Base-by-base conservation (phyloP, 2,888 invertebrate species). In the Caenorhabditis sp. region DNA sequence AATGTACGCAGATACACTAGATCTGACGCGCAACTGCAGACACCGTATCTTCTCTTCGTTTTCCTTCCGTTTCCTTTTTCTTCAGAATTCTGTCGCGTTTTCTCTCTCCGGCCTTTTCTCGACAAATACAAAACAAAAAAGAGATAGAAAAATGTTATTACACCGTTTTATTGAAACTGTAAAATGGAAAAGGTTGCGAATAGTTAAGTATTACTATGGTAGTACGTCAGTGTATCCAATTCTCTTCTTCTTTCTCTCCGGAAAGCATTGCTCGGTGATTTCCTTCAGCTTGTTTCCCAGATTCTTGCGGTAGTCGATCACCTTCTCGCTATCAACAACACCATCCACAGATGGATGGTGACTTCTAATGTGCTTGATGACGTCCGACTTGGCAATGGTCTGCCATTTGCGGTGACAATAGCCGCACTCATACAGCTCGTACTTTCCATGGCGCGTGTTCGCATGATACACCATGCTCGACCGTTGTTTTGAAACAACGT, bases 341-440 rank as follows among this genome's bases (percentile, higher is more conserved):
- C 65, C 76, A 26, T 70, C 67, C 3, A 53, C 20, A 0, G n/a
- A n/a, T 15, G 65, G 65, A 20, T 76, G 81, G 47, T 86, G 86
- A 20, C 69, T 80, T 67, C 77, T 82, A 0, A 87, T 77, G 56
- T 87, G 87, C 60, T 85, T 87, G 28, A 84, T 44, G 13, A 87
- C 85, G 44, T 87, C 87, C 3, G 83, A 83, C n/a, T 83, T 83
- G 5, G 87, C 87, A 9, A 87, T 87, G 4, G 87, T 87, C 51
- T 84, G 76, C 85, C 85, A 87, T n/a, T 67, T 83, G 64, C 84
- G 82, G 20, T 78, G 56, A 65, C 87, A 87, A 13, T 64, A 64
- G 32, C 71, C 65, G 44, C 87, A 87, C 55, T 83, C 69, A 60
- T 82, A 86, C 13, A 86, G 78, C 11, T 82, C 74, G 24, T 77